phyloP scores from a whole-genome alignment of 1,140 invertebrate species.

The Drosophila rhopaloa region DNA sequence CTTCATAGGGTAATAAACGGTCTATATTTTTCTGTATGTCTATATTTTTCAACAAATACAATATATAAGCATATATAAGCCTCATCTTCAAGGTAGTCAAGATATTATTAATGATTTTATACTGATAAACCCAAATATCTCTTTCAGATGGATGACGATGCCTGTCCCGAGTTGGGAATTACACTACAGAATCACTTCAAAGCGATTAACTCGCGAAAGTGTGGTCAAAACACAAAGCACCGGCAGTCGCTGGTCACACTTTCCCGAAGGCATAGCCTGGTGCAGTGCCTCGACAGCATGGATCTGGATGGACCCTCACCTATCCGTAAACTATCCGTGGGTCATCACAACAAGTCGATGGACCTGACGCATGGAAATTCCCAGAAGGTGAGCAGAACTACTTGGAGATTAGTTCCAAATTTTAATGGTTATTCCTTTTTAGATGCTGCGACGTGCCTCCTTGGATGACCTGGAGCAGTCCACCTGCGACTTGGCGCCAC shows the following conservation, averaged over 20 bases:
- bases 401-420: no score
- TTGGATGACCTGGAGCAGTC: constrained; percentile 91
- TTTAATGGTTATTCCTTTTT: neutral
- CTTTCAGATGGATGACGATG: constrained; percentile 90
- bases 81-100: neutral
- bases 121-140: neutral
- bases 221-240: constrained; percentile 91
- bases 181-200: constrained; percentile 95
- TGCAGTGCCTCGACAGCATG: constrained; percentile 89
- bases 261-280: constrained; percentile 90
- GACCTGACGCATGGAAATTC: constrained; percentile 72
- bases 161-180: constrained; percentile 92
- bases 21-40: no score
- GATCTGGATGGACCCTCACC: constrained; percentile 89
- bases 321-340: constrained; percentile 85
- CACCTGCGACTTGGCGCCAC: constrained; percentile 90
- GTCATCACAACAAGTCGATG: constrained; percentile 73
- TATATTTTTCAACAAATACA: no score
- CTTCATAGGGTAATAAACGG: no score
- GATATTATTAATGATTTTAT: neutral
- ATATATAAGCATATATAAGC: neutral
- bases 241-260: constrained; percentile 92
- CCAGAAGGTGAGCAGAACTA: constrained; percentile 60
- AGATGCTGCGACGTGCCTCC: constrained; percentile 88
- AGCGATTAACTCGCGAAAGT: constrained; percentile 91